Conservation (phyloP, 2,797 vertebrate genomes). For the Synaphobranchus kaupii region DNA sequence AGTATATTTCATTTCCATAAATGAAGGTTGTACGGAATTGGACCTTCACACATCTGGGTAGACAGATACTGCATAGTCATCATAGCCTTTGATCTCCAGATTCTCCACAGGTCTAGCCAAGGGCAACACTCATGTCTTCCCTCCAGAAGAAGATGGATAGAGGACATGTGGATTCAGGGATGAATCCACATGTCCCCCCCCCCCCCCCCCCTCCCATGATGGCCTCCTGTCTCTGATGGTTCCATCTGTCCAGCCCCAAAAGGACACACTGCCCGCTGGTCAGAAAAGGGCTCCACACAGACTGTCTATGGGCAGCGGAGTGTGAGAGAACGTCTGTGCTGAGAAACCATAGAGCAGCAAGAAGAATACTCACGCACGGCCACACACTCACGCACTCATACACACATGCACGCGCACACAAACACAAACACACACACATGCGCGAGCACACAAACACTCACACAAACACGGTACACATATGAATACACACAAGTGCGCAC, state of each 20-base stretch:
- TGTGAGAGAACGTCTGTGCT: constrained; percentile 61
- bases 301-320: constrained; percentile 63
- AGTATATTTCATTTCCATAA: too few relatives aligned
- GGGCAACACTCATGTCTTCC: not conserved
- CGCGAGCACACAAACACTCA: not conserved
- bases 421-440: constrained; percentile 9
- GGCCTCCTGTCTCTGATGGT: constrained; percentile 53
- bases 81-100: not conserved
- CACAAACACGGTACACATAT: too few relatives aligned
- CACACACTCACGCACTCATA: not conserved
- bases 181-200: too few relatives aligned
- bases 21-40: not conserved
- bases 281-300: constrained; percentile 49
- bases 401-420: constrained; percentile 13
- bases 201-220: constrained; percentile 45
- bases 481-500: too few relatives aligned
- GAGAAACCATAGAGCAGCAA: not conserved
- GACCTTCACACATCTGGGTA: not conserved
- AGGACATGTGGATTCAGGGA: not conserved
- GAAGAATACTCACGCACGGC: not conserved
- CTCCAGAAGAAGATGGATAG: not conserved
- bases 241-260: constrained; percentile 64
- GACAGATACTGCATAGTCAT: not conserved
- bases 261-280: constrained; percentile 60
- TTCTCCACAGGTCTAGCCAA: not conserved